Evolutionary conservation across 2,797 vertebrate species (phyloP).

Genomic region (Phoeniculus purpureus): DNA sequence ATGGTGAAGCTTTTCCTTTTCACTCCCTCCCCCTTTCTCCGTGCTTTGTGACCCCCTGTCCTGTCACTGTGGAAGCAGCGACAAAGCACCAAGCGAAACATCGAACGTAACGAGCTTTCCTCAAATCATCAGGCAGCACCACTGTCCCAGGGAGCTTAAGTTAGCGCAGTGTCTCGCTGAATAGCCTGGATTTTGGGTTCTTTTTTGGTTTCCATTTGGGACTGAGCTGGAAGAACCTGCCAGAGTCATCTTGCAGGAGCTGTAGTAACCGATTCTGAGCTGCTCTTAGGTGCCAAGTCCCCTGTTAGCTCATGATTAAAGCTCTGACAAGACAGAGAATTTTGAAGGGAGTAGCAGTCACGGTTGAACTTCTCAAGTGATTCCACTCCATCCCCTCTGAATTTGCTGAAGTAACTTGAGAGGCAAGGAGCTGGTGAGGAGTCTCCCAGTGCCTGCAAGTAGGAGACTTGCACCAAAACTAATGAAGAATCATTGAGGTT

Average conservation of each 20-base stretch:
- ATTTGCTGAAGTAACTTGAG: not conserved
- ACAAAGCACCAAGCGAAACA: conserved; percentile 65
- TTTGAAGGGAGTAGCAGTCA: not conserved
- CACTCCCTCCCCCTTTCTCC: conserved; percentile 69
- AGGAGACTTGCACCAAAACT: too few relatives aligned
- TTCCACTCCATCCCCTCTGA: not conserved
- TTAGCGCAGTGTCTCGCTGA: not conserved
- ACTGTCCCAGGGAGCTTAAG: not conserved
- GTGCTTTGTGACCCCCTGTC: conserved; percentile 74
- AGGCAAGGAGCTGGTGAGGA: not conserved
- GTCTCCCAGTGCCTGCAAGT: not conserved
- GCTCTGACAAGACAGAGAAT: not conserved
- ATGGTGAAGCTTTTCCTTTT: conserved; percentile 83
- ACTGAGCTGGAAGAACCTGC: not conserved
- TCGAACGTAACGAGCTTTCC: conserved; percentile 49
- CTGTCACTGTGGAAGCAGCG: conserved; percentile 67
- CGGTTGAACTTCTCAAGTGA: not conserved
- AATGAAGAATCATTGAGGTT: too few relatives aligned
- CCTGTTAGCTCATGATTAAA: not conserved
- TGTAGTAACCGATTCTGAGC: too few relatives aligned
- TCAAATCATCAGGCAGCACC: conserved; percentile 16
- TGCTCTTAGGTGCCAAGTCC: not conserved
- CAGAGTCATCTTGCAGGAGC: too few relatives aligned
- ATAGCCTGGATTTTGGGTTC: not conserved
- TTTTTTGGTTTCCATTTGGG: not conserved